These are phyloP conservation scores for Pteronotus mesoamericanus DNA, from an alignment of 2,797 vertebrate genomes.

Conservation along the genomic window DNA sequence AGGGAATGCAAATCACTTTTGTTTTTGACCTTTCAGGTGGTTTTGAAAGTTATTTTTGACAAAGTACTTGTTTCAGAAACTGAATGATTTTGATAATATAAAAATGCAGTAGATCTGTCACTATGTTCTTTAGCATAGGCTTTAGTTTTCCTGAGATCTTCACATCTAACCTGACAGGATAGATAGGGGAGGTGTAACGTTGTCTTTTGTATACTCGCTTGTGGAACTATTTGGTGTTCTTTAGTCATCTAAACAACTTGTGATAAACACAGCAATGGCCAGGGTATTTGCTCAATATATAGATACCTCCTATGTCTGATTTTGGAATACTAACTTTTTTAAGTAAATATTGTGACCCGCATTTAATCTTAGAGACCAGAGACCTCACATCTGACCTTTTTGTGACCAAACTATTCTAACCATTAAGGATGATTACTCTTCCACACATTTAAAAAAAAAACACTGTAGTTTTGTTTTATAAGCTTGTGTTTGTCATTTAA, in stretches of 20 bases:
- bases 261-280: background rate
- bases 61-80: background rate
- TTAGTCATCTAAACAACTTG: background rate
- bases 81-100: background rate
- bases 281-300: background rate
- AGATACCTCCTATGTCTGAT: background rate
- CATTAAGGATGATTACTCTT: background rate
- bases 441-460: background rate
- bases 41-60: conserved; percentile 13
- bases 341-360: background rate
- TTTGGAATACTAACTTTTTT: background rate
- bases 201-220: background rate
- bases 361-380: background rate
- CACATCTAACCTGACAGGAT: background rate
- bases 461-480: background rate
- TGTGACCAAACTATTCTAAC: background rate
- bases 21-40: conserved; percentile 5
- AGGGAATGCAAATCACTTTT: background rate
- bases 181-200: background rate
- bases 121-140: background rate
- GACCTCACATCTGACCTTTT: background rate
- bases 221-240: background rate
- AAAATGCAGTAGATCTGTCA: background rate
- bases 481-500: conserved; percentile 15
- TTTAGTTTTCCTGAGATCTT: background rate